Conservation (phyloP, 2,888 invertebrate genomes). For the Plusia festucae region DNA sequence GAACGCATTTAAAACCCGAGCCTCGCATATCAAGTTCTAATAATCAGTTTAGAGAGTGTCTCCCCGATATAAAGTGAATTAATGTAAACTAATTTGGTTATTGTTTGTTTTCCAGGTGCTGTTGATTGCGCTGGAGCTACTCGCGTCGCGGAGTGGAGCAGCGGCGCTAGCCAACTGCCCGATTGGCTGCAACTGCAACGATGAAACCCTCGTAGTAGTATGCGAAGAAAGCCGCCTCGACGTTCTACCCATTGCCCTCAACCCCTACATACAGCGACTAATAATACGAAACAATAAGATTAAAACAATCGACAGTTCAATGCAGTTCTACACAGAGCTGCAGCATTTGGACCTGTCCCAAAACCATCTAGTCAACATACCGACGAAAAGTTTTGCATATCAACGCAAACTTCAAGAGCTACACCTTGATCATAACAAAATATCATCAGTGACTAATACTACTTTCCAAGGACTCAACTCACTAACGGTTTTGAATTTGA, state of each 20-base stretch:
- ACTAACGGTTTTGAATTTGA: conserved; percentile 94
- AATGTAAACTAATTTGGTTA: conserved; percentile 28
- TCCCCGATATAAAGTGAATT: not conserved
- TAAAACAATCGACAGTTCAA: conserved; percentile 96
- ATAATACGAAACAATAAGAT: conserved; percentile 96
- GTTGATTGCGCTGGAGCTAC: conserved; percentile 77
- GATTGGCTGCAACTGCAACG: conserved; percentile 96
- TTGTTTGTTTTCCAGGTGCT: conserved; percentile 79
- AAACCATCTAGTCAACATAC: conserved; percentile 95
- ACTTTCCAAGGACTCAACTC: conserved; percentile 94
- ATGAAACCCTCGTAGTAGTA: conserved; percentile 95
- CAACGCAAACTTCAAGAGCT: conserved; percentile 95
- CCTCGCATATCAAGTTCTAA: conserved; percentile 6
- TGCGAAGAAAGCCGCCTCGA: conserved; percentile 96
- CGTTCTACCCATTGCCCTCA: conserved; percentile 96
- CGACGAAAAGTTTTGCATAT: conserved; percentile 93
- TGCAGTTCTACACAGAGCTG: conserved; percentile 96
- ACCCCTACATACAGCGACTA: conserved; percentile 96
- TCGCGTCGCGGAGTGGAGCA: conserved; percentile 82
- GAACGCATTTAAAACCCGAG: conserved; percentile 23
- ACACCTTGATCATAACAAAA: conserved; percentile 95
- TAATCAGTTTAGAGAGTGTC: conserved; percentile 10
- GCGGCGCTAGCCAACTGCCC: conserved; percentile 94
- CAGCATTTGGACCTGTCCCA: conserved; percentile 95
- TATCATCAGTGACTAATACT: conserved; percentile 93